Evolutionary conservation across 2,888 invertebrate genomes (phyloP), one percentile per base, ranked within the genome.

Genomic region (Lapara coniferarum): DNA sequence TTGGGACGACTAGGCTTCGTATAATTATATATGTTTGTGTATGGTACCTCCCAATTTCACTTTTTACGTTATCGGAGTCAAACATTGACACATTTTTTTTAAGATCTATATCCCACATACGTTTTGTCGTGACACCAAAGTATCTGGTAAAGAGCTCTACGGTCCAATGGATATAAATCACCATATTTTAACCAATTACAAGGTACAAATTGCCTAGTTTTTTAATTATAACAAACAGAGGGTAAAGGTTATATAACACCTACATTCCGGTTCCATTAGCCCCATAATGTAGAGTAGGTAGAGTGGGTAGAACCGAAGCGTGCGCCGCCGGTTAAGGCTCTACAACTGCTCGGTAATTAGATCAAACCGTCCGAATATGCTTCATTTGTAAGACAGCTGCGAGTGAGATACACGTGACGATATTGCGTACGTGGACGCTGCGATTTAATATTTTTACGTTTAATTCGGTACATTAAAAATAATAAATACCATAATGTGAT

Each of bases 311-410:
- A 59, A 46, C 49, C n/a, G 59, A 14, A 59, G 19, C 63, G 49
- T 63, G 63, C 19, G 63, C 30, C 12, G 59, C 69, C 53, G 19
- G 55, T 66, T 69, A 66, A 56, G 69, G 69, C 16, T 49, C 66
- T 66, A 66, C 69, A 66, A 66, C 69, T 66, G 53, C 46, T 56
- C 57, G 66, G 49, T 69, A 69, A 69, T 69, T 69, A 69, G 49
- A 19, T 30, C 16, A 51, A 66, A 46, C 19, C 58, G 52, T 52
- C 58, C 8, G 51, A 68, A 68, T 68, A 58, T n/a, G 58, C 58
- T 68, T 68, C 30, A 68, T 68, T 59, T 68, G 58, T 68, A 56
- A 25, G 46, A 55, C 58, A 68, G 67, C 58, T 68, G 49, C 51
- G 8, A 37, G 57, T 49, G 10, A n/a, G 30, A 19, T 1, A 59